These are phyloP conservation scores for Erpetoichthys calabaricus DNA, from an alignment of 2,797 vertebrate species.

Conservation along the genomic window DNA sequence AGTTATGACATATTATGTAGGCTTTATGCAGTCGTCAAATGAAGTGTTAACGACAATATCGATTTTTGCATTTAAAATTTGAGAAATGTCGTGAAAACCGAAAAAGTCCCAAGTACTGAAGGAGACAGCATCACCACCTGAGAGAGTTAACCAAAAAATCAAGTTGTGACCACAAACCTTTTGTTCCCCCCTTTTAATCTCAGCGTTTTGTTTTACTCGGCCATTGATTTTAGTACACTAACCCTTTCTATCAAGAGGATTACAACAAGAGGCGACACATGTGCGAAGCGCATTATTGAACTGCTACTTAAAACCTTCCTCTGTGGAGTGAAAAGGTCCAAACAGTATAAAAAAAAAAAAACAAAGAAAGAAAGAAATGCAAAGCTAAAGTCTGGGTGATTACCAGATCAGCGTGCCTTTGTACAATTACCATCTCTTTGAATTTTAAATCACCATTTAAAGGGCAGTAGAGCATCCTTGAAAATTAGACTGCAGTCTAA, in stretches of 20 bases:
- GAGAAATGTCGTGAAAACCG: too few species aligned
- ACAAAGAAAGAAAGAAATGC: constrained; percentile 41
- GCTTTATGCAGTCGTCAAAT: too few species aligned
- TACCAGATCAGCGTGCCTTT: constrained; percentile 81
- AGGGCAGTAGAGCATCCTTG: constrained; percentile 84
- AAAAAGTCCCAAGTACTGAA: too few species aligned
- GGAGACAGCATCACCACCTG: too few species aligned
- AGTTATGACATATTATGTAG: too few species aligned
- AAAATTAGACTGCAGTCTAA: constrained; percentile 92
- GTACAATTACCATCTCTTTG: constrained; percentile 89
- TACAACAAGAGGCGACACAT: constrained; percentile 13
- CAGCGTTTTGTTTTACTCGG: constrained; percentile 33
- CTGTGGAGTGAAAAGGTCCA: constrained; percentile 40
- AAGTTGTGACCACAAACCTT: constrained; percentile 3
- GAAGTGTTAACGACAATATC: too few species aligned
- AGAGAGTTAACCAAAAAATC: background rate
- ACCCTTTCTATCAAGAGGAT: constrained; percentile 17
- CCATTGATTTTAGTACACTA: constrained; percentile 26
- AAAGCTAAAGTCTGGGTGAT: constrained; percentile 63
- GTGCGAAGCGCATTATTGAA: constrained; percentile 35
- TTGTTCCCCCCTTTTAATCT: constrained; percentile 12
- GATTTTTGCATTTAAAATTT: too few species aligned
- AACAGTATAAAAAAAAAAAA: constrained; percentile 49
- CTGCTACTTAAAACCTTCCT: constrained; percentile 44
- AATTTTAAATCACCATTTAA: constrained; percentile 96